Evolutionary conservation across 1,140 invertebrate species (phyloP).

Genomic region (Drosophila setifemur): DNA sequence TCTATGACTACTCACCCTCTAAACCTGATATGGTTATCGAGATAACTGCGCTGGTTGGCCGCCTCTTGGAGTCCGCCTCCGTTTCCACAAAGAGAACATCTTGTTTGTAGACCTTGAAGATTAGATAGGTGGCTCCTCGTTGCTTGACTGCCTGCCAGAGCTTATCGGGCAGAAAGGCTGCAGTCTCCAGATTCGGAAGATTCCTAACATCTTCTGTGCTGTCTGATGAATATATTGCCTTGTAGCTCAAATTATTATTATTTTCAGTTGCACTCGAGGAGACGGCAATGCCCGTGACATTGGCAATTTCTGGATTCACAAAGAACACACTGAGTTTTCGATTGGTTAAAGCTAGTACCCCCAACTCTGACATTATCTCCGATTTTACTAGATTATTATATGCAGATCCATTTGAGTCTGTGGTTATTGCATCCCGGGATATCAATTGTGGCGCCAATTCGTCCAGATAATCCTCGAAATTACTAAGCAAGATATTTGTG

Average conservation of each 20-base stretch:
- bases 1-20: constrained; percentile 22
- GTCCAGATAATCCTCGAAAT: constrained; percentile 67
- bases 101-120: constrained; percentile 70
- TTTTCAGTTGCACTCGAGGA: constrained; percentile 1
- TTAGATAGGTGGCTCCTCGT: constrained; percentile 25
- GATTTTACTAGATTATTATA: constrained; percentile 7
- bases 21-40: constrained; percentile 70
- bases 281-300: constrained; percentile 66
- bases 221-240: constrained; percentile 38
- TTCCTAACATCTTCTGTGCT: constrained; percentile 18
- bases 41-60: constrained; percentile 57
- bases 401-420: background rate
- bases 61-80: background rate
- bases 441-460: constrained; percentile 42
- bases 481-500: constrained; percentile 57
- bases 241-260: background rate
- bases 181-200: constrained; percentile 45
- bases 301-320: constrained; percentile 58
- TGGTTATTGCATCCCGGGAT: constrained; percentile 9
- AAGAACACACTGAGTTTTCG: constrained; percentile 70
- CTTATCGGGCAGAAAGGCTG: constrained; percentile 45
- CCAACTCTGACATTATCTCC: constrained; percentile 19
- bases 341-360: constrained; percentile 51
- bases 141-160: constrained; percentile 37
- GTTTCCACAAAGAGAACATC: constrained; percentile 71